These are phyloP conservation scores for Ectobius pallidus DNA, from an alignment of 2,888 invertebrate genomes.

Conservation along the genomic window DNA sequence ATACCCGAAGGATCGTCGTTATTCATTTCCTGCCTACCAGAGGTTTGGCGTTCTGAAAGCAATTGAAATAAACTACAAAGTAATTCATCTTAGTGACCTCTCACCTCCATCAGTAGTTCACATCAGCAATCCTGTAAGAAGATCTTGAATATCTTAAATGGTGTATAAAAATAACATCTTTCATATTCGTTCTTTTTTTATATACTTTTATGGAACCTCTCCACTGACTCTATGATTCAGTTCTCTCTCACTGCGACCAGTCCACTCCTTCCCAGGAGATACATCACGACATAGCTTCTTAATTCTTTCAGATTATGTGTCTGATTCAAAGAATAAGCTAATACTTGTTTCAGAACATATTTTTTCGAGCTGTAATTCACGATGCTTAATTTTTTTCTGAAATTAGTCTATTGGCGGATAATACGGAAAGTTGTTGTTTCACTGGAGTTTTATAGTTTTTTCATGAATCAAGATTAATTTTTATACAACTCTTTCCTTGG, in stretches of 20 bases:
- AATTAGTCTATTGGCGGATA: too few relatives aligned
- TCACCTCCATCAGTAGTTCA: constrained; percentile 10
- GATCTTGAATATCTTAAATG: constrained; percentile 12
- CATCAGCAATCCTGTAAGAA: constrained; percentile 13
- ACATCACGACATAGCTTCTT: background rate
- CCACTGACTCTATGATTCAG: background rate
- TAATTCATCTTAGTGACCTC: constrained; percentile 6
- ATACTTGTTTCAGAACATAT: background rate
- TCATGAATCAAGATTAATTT: too few relatives aligned
- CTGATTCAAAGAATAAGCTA: background rate
- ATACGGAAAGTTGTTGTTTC: too few relatives aligned
- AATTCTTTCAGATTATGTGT: background rate
- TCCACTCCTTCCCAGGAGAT: background rate
- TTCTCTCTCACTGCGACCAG: background rate
- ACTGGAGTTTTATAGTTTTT: too few relatives aligned
- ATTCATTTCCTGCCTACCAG: too few relatives aligned
- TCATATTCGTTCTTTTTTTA: background rate
- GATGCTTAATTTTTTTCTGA: background rate
- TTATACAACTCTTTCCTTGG: too few relatives aligned
- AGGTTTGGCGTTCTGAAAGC: too few relatives aligned
- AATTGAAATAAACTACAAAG: background rate
- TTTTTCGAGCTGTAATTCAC: background rate
- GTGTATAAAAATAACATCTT: constrained; percentile 14
- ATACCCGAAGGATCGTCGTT: too few relatives aligned
- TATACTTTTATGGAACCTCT: background rate